Evolutionary conservation across 2,888 invertebrate species (phyloP).

Genomic region (Patella ulyssiponensis): DNA sequence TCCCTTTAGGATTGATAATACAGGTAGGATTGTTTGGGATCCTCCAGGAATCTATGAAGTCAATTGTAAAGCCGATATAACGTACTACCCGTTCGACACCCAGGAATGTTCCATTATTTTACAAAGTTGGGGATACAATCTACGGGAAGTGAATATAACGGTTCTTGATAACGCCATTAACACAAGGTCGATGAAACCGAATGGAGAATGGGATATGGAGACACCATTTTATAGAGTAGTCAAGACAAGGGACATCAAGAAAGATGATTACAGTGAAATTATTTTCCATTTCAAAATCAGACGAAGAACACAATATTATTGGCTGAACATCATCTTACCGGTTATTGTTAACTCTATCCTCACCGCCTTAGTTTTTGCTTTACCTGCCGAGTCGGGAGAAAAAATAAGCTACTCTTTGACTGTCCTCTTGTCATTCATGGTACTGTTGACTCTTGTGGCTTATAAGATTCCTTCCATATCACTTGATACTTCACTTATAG

Average conservation of each 20-base stretch:
- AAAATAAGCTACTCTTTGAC: constrained; percentile 44
- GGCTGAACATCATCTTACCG: constrained; percentile 40
- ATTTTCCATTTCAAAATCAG: constrained; percentile 31
- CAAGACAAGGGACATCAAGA: neutral
- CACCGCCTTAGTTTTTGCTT: constrained; percentile 40
- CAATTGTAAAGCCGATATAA: constrained; percentile 38
- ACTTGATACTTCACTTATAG: constrained; percentile 32
- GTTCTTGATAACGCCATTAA: neutral
- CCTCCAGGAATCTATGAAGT: constrained; percentile 36
- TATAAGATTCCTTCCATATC: constrained; percentile 45
- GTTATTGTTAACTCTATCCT: constrained; percentile 41
- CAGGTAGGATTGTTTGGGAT: constrained; percentile 35
- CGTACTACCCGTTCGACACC: constrained; percentile 43
- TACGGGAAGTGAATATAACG: constrained; percentile 28
- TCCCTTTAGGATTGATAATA: constrained; percentile 28
- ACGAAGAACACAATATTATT: constrained; percentile 33
- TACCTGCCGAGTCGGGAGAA: constrained; percentile 43
- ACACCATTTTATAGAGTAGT: neutral
- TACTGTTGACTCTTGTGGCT: constrained; percentile 44
- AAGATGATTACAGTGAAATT: constrained; percentile 20
- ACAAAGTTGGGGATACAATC: constrained; percentile 31
- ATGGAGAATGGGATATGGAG: constrained; percentile 20
- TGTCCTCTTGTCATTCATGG: constrained; percentile 44
- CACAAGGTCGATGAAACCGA: constrained; percentile 1
- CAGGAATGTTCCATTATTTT: constrained; percentile 31